phyloP scores from a whole-genome alignment of 2,797 vertebrate species.

The Cossypha caffra region DNA sequence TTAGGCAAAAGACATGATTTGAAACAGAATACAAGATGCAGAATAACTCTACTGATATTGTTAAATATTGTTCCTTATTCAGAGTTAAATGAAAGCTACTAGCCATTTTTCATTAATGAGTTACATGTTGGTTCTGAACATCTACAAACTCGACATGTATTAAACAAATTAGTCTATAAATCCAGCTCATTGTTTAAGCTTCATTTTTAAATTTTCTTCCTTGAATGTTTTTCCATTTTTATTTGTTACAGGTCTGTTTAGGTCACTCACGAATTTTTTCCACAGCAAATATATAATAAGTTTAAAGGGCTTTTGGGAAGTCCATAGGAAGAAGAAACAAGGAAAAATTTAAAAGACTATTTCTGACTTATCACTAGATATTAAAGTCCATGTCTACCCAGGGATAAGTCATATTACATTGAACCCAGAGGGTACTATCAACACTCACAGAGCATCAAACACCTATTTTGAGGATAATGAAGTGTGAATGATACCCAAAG shows the following conservation, averaged over 20 bases:
- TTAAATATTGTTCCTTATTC: not conserved
- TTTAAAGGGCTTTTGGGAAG: not conserved
- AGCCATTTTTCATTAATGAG: not conserved
- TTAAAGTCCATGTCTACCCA: not conserved
- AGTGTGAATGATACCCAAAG: not conserved
- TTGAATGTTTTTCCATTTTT: not conserved
- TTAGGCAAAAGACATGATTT: not conserved
- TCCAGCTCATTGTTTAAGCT: not conserved
- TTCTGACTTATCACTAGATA: not conserved
- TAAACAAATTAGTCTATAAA: not conserved
- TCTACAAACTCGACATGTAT: not conserved
- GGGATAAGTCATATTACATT: not conserved
- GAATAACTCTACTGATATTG: not conserved
- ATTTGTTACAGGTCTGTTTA: not conserved
- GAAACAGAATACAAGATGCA: not conserved
- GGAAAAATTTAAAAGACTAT: not conserved
- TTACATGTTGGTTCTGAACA: not conserved
- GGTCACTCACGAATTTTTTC: not conserved
- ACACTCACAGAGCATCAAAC: not conserved
- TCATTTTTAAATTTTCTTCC: not conserved
- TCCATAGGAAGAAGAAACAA: not conserved
- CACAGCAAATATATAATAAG: not conserved
- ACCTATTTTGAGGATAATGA: not conserved
- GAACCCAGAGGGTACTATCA: not conserved
- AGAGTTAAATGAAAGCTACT: not conserved